Evolutionary conservation across 2,797 vertebrate genomes (phyloP).

Genomic region (Erethizon dorsatum): DNA sequence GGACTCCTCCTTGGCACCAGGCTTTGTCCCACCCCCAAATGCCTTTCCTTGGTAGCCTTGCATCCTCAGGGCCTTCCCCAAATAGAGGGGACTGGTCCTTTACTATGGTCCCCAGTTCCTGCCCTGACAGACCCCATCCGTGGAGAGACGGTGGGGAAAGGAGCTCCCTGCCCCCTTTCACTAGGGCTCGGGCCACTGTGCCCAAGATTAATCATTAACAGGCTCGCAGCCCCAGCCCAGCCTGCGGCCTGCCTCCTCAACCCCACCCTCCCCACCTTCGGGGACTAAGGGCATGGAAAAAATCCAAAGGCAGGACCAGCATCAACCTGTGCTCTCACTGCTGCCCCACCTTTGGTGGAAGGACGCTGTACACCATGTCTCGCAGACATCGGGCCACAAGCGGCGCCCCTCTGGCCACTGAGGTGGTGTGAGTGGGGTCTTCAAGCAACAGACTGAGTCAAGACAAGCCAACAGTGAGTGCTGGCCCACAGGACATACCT

Average conservation of each 20-base stretch:
- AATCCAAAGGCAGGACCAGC: not conserved
- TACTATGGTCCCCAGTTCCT: not conserved
- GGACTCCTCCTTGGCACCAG: not conserved
- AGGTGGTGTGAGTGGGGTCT: too few relatives aligned
- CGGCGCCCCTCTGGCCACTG: not conserved
- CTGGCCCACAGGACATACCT: conserved; percentile 67
- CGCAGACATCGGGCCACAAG: not conserved
- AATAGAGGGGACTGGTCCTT: not conserved
- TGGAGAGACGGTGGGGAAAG: not conserved
- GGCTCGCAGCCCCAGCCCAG: conserved; percentile 22
- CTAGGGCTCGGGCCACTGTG: not conserved
- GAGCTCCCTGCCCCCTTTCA: not conserved
- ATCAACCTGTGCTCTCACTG: not conserved
- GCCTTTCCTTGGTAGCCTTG: not conserved
- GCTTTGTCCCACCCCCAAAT: not conserved
- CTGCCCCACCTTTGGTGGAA: not conserved
- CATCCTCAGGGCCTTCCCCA: not conserved
- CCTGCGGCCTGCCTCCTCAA: conserved; percentile 4
- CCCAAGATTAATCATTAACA: conserved; percentile 78
- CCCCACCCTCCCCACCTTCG: conserved; percentile 64
- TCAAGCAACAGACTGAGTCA: not conserved
- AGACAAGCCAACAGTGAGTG: not conserved
- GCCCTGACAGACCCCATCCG: not conserved
- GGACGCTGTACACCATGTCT: fast-evolving
- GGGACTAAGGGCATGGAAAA: not conserved